Conservation (phyloP, 2,888 invertebrate species). For the Barypeithes pellucidus region DNA sequence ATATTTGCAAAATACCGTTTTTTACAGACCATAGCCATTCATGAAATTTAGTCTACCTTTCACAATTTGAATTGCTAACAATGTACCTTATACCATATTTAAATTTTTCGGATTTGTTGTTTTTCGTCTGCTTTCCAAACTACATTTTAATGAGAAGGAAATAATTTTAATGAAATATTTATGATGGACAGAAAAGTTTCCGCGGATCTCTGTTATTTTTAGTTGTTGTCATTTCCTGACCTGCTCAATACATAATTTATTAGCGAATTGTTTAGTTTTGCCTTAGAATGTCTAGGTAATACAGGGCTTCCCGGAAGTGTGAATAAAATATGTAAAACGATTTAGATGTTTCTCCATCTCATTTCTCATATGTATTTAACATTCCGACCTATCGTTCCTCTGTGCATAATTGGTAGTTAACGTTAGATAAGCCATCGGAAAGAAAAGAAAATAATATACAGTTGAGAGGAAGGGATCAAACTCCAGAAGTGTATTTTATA, state of each 20-base stretch:
- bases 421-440: too few relatives aligned
- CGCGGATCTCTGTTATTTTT: slow-evolving; percentile 1
- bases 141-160: slow-evolving; percentile 17
- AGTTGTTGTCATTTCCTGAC: slow-evolving; percentile 20
- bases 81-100: slow-evolving; percentile 25
- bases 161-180: slow-evolving; percentile 8
- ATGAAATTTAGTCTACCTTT: slow-evolving; percentile 38
- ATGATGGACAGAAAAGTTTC: not conserved
- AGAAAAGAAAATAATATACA: too few relatives aligned
- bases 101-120: slow-evolving; percentile 21
- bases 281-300: too few relatives aligned
- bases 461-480: too few relatives aligned
- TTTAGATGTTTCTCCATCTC: too few relatives aligned
- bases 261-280: not conserved
- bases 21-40: slow-evolving; percentile 39
- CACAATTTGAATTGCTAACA: slow-evolving; percentile 42
- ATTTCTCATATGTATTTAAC: too few relatives aligned
- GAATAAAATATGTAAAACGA: too few relatives aligned
- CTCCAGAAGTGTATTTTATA: too few relatives aligned
- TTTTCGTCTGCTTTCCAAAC: slow-evolving; percentile 28
- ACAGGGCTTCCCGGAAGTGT: too few relatives aligned
- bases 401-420: too few relatives aligned
- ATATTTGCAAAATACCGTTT: slow-evolving; percentile 19
- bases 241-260: slow-evolving; percentile 21
- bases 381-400: too few relatives aligned